These are phyloP conservation scores for Polyploca ridens DNA, from an alignment of 2,888 invertebrate species.

Conservation along the genomic window DNA sequence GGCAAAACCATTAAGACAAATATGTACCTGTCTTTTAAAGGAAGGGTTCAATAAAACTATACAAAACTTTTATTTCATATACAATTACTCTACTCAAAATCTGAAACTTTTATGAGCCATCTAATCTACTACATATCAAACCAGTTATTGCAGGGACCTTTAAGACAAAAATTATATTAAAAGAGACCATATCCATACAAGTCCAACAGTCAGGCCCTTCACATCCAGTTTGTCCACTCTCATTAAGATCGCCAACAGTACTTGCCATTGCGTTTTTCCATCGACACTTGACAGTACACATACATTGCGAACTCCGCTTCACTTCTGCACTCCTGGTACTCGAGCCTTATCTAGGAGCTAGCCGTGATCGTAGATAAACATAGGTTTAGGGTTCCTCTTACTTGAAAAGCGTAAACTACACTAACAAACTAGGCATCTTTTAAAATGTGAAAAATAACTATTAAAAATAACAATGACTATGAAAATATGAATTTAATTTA, in stretches of 20 bases:
- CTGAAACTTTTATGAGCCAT: neutral
- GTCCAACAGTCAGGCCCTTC: conserved; percentile 55
- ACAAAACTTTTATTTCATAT: neutral
- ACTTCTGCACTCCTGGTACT: conserved; percentile 70
- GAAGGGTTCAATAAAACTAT: neutral
- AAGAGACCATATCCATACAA: conserved; percentile 50
- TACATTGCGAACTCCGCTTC: conserved; percentile 59
- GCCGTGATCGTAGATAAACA: conserved; percentile 78
- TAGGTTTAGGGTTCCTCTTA: conserved; percentile 17
- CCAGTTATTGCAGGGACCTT: neutral
- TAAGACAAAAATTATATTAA: neutral
- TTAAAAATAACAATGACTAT: too few relatives aligned
- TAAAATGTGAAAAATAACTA: neutral
- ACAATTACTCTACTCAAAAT: neutral
- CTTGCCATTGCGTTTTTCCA: conserved; percentile 73
- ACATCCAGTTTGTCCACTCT: conserved; percentile 83
- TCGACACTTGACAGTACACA: conserved; percentile 53
- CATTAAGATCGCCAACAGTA: conserved; percentile 76
- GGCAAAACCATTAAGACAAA: neutral
- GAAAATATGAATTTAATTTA: too few relatives aligned
- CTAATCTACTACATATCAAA: neutral
- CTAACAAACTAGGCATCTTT: neutral
- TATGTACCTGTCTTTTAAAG: neutral
- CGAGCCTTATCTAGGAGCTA: conserved; percentile 69
- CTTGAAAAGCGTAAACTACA: neutral